Evolutionary conservation across 2,888 invertebrate genomes (phyloP), one percentile per base, ranked within the genome.

Genomic region (Acanthosepion pharaonis): DNA sequence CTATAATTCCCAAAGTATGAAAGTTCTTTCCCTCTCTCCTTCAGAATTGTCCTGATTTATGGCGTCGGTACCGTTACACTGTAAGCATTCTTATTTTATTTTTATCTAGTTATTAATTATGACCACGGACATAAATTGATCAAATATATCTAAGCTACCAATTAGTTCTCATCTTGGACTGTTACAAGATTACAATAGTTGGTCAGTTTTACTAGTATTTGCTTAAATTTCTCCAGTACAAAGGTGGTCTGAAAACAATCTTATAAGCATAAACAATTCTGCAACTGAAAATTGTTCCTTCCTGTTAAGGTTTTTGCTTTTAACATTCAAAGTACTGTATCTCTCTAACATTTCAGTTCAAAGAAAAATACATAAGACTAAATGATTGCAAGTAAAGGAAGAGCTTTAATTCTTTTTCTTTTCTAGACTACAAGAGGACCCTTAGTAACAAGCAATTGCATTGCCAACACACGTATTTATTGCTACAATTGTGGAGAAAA

Each of bases 21-120:
- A 51, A 51, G 51, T 91, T n/a, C 42, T 91, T 33, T 91, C n/a
- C 42, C 42, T 91, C 42, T 92, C 28, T 25, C 48, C 28, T 42
- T 25, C 42, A 92, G 92, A 28, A 92, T 25, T 92, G 92, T 18
- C 92, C 92, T 48, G 92, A 92, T 92, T 28, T 92, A 48, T 92
- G 92, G 92, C 42, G 92, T 48, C 42, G 42, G 49, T 92, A 48
- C 20, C 49, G 28, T 48, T 20, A 23, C 6, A 92, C 92, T 9
- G 92, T 92, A 92, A 92, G 92, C 49, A n/a, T 49, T 42, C 28
- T n/a, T 91, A n/a, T n/a, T n/a, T n/a, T 2, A n/a, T 91, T 55
- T 20, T 55, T 20, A n/a, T 91, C 33, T 9, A 5, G 33, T 9
- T n/a, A 91, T 91, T 91, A 91, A 91, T 91, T 91, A 91, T 28